Evolutionary conservation across 2,113 vertebrate genomes (phyloP).

Genomic region (Acrocephalus arundinaceus): DNA sequence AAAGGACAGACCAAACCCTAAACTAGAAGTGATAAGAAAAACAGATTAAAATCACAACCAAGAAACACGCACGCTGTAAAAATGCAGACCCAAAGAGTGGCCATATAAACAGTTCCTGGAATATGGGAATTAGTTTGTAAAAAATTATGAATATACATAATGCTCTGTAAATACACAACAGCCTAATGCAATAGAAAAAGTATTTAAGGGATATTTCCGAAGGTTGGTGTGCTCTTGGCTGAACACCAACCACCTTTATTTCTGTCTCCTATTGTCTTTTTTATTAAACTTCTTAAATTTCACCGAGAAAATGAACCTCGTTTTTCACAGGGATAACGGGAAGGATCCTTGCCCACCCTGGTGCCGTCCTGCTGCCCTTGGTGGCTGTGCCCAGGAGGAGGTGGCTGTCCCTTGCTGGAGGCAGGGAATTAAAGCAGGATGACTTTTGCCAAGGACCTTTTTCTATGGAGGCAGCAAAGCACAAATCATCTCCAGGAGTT

Average conservation of each 20-base stretch:
- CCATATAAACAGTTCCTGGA: not conserved
- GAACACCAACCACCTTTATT: not conserved
- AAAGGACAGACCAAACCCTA: not conserved
- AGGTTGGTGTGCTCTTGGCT: not conserved
- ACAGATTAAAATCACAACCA: not conserved
- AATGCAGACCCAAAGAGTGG: not conserved
- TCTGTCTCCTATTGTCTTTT: not conserved
- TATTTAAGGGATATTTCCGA: not conserved
- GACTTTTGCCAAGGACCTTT: not conserved
- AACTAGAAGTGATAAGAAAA: not conserved
- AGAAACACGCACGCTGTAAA: not conserved
- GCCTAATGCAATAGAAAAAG: not conserved
- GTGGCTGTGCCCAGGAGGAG: not conserved
- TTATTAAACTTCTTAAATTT: not conserved
- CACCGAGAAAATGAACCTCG: not conserved
- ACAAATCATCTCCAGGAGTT: not conserved
- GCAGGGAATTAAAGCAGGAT: not conserved
- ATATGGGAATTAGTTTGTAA: too few relatives aligned
- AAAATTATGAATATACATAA: not conserved
- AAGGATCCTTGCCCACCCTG: fast-evolving
- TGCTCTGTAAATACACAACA: not conserved
- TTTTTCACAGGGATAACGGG: not conserved
- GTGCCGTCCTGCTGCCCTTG: not conserved
- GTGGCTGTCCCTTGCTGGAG: not conserved
- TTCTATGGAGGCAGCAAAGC: not conserved